Conservation (phyloP, 2,113 vertebrate genomes). For the Cardinalis cardinalis region DNA sequence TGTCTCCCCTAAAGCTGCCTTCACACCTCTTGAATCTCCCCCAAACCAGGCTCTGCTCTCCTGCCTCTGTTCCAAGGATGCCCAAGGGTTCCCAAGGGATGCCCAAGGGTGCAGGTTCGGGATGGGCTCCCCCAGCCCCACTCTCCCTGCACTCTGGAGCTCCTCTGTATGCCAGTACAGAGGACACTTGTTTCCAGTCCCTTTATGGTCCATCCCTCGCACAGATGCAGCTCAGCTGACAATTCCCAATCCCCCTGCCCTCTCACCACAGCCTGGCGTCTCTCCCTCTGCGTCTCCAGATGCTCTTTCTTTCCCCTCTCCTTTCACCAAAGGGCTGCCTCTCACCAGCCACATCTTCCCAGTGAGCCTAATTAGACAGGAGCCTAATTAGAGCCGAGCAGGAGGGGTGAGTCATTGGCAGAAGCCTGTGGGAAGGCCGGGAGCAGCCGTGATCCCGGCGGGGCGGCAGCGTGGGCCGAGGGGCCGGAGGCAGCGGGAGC, state of each 20-base stretch:
- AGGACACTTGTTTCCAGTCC: neutral
- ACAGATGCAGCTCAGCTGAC: neutral
- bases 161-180: rapidly evolving
- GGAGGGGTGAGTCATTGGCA: neutral
- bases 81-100: neutral
- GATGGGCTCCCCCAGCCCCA: rapidly evolving
- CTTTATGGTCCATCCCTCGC: neutral
- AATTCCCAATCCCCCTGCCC: neutral
- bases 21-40: neutral
- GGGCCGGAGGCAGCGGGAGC: neutral
- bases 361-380: constrained; percentile 16
- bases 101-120: neutral
- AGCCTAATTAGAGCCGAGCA: constrained; percentile 15
- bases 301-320: neutral
- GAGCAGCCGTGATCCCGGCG: neutral
- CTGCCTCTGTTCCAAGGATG: neutral
- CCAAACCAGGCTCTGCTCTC: neutral
- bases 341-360: neutral
- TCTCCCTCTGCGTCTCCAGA: neutral
- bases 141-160: neutral
- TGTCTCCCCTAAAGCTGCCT: neutral
- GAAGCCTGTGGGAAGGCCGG: neutral
- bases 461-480: neutral
- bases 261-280: neutral
- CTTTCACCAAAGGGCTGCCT: neutral